These are phyloP conservation scores for Chelidonichthys spinosus DNA, from an alignment of 2,797 vertebrate species.

Conservation along the genomic window DNA sequence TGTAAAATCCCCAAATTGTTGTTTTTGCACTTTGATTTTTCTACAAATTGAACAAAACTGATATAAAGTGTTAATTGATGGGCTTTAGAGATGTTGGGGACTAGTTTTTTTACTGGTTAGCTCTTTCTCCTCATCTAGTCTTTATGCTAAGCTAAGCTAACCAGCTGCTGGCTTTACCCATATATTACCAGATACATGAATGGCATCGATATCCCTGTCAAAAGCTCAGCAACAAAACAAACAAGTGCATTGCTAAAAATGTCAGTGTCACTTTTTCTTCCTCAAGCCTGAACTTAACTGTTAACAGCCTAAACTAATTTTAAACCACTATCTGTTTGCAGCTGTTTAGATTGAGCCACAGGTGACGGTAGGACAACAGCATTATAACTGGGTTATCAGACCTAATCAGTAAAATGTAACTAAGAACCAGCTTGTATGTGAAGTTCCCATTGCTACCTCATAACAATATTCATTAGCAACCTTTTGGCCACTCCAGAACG, in stretches of 20 bases:
- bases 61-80: not conserved
- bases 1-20: not conserved
- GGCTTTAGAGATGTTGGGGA: not conserved
- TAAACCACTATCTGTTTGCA: not conserved
- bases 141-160: no score
- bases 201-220: not conserved
- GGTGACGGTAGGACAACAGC: slow-evolving; percentile 2
- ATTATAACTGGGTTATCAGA: slow-evolving; percentile 1
- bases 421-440: slow-evolving; percentile 38
- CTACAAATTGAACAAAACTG: not conserved
- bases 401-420: slow-evolving; percentile 44
- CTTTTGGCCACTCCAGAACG: slow-evolving; percentile 53
- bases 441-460: slow-evolving; percentile 53
- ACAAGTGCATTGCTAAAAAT: not conserved
- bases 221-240: not conserved
- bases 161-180: not conserved
- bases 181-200: not conserved
- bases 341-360: not conserved
- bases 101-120: not conserved
- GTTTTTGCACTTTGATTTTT: not conserved
- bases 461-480: slow-evolving; percentile 61
- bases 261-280: not conserved
- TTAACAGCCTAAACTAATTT: not conserved
- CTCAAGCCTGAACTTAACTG: not conserved
- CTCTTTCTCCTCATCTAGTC: not conserved